Evolutionary conservation across 2,888 invertebrate genomes (phyloP), one percentile per base, ranked within the genome.

Genomic region (Clostera curtula): DNA sequence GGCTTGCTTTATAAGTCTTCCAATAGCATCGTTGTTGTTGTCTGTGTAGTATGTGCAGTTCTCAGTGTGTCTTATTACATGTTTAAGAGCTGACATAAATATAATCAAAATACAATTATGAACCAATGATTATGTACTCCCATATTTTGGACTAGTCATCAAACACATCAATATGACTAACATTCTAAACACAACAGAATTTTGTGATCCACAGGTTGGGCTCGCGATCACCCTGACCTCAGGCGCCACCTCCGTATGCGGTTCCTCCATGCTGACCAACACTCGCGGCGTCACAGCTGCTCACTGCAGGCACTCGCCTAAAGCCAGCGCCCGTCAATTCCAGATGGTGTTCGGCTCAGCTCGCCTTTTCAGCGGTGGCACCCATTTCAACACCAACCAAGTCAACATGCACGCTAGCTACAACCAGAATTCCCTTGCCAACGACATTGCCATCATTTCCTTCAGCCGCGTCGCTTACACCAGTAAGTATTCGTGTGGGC

Each of bases 361-460:
- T 2, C 27, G 25, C 0, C 43, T 62, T 12, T 60, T 56, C 41
- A 36, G 34, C 15, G 61, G 61, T 7, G 62, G 61, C 16, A 45
- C 42, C 13, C 41, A 61, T 2, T 13, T 50, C 18, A 24, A 18
- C 15, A 56, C 60, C 25, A 36, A 5, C 26, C 31, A 34, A 3
- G 60, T 62, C 3, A 25, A 30, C 8, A 24, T 49, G 27, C 63
- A 65, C 43, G 40, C 36, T 14, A 31, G 23, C 28, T 64, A 42
- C 36, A 57, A 50, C 31, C 13, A 36, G 1, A 34, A 22, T 19
- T 25, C 21, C 20, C 30, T 36, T 15, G 23, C 18, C 19, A 42
- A 42, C 5, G 43, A 40, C 9, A 1, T 40, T 27, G 39, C 43
- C 22, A 43, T 40, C 10, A 24, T 34, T 20, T 12, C 4, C 24